Evolutionary conservation across 2,113 vertebrate genomes (phyloP), one percentile per base, ranked within the genome.

Genomic region (Burhinus bistriatus): DNA sequence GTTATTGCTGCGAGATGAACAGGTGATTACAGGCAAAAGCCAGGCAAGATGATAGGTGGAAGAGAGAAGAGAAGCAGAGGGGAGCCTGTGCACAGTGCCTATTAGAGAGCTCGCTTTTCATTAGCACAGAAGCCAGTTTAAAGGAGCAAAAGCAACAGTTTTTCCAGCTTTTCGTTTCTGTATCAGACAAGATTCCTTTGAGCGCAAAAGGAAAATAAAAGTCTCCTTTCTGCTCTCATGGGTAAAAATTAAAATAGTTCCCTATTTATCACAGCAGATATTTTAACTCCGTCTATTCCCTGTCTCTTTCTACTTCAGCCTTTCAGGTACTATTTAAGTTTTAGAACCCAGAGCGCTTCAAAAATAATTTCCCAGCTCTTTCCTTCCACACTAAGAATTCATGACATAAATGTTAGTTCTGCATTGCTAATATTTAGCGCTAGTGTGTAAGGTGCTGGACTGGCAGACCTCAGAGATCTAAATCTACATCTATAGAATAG

Each of bases 1-100:
- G 78, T 92, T 77, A 90, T 82, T 94, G 64, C 86, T 96, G 94
- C 2, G 40, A 96, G 89, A 79, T 89, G 93, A 96, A 66, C 40
- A 54, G 68, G 86, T 93, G 83, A 65, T 88, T 94, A 82, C 45
- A 92, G 82, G 92, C 49, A 83, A 76, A 95, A 87, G 34, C 42
- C 72, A 84, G 80, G 51, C 27, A 91, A 69, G 65, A 83, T 55
- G 58, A 82, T 52, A 49, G 65, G 52, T 70, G 32, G 71, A 61
- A 73, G 78, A 89, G 78, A 80, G 75, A 72, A 86, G 27, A 83
- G 54, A 45, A 91, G 29, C 75, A 40, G 59, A 61, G 83, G 57
- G 40, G 79, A 94, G 32, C 44, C 58, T 58, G 12, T 84, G 65
- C 44, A 65, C 69, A 85, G 72, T 49, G 69, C 52, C 51, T 51